Evolutionary conservation across 2,888 invertebrate genomes (phyloP), one percentile per base, ranked within the genome.

Genomic region (Lordiphosa fenestrarum): DNA sequence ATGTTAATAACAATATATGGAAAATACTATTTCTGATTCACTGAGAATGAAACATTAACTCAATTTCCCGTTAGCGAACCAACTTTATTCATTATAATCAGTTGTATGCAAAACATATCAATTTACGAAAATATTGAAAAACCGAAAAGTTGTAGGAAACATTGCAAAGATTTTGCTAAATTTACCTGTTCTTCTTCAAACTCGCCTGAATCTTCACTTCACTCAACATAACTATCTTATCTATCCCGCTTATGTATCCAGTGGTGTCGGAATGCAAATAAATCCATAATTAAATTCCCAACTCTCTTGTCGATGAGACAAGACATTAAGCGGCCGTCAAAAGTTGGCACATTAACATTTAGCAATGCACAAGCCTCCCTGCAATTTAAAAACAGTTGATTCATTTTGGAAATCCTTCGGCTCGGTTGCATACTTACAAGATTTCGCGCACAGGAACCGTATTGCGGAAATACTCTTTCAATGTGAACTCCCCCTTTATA

Each of bases 251-350:
- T 63, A 40, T 77, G 77, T 46, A 81, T 66, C 82, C 74, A 81
- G 60, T 67, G 66, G 33, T 77, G 61, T 10, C 82, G 78, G 53
- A 73, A 77, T 1, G 77, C 77, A 50, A 78, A 78, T 21, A 81
- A 46, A 33, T 81, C 65, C 72, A 81, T 69, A 4, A 78, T 69
- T 36, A 78, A 40, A 41, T 63, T 61, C 15, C 77, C 77, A 42
- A 77, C 53, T 1, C 64, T 51, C 50, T 69, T 70, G 21, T 81
- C 74, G 13, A 81, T 65, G 0, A 77, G 49, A 0, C 52, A 39
- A 0, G 64, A 55, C 7, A 52, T 35, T 3, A 67, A 25, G 3
- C 65, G 74, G 2, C 80, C 73, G 44, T 64, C 50, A 35, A 81
- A 71, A 3, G 36, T 64, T 1, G 77, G 74, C 4, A 48, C 19